These are phyloP conservation scores for Pontoporia blainvillei DNA, from an alignment of 2,113 vertebrate genomes.

Conservation along the genomic window DNA sequence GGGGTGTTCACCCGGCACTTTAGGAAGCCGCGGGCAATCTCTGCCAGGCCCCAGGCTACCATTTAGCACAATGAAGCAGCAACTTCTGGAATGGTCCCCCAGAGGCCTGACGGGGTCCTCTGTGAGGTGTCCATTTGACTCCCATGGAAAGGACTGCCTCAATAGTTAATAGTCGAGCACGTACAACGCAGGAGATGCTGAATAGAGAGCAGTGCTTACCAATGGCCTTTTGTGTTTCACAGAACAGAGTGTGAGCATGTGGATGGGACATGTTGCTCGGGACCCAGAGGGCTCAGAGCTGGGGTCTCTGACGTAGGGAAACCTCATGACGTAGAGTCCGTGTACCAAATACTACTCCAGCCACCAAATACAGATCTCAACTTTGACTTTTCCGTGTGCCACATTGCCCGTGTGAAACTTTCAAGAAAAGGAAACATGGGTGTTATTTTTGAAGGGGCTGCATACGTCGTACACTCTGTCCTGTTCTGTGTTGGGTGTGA, in stretches of 20 bases:
- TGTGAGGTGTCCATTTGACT: neutral
- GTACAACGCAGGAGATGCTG: neutral
- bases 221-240: accelerated
- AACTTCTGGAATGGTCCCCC: neutral
- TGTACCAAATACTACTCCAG: accelerated
- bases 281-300: too few species aligned
- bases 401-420: neutral
- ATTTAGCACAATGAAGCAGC: constrained; percentile 32
- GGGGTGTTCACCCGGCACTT: constrained; percentile 37
- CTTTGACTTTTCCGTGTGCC: neutral
- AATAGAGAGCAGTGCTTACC: neutral
- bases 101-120: neutral
- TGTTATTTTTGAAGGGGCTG: neutral
- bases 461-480: neutral
- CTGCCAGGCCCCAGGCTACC: neutral
- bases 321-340: neutral
- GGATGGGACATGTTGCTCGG: too few species aligned
- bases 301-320: neutral
- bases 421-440: neutral
- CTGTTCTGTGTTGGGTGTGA: neutral
- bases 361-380: neutral
- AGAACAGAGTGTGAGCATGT: neutral
- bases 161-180: neutral
- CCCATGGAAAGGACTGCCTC: neutral
- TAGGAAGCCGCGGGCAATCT: neutral